Evolutionary conservation across 1,140 invertebrate species (phyloP), one percentile per base, ranked within the genome.

Genomic region (Neuroterus valhalla): DNA sequence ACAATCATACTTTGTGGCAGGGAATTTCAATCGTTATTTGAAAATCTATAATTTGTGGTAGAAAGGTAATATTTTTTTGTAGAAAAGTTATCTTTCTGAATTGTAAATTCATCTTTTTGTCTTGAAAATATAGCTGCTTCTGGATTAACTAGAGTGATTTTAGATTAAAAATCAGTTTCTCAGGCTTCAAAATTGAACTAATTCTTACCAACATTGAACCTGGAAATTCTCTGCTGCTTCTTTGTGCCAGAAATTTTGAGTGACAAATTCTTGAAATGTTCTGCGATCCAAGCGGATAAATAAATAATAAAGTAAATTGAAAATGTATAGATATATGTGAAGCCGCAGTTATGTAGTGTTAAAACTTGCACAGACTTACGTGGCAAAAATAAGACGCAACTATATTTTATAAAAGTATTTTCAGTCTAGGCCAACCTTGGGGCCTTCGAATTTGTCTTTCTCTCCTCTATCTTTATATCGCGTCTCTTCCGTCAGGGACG

Each of bases 331-430:
- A 15, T 23, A 19, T 48, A n/a, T 50, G 10, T 62, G 55, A 38
- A 38, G 31, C 31, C 31, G 10, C 6, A 38, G 31, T 8, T 38
- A 38, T n/a, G 21, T 55, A 55, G 52, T 55, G 26, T 55, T 26
- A 14, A 55, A 55, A 26, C 52, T 55, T 74, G 50, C 72, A 77
- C 71, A 78, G 50, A 78, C 77, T 31, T 75, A 74, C 74, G 77
- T 68, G 72, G 77, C 77, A 74, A 72, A 82, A 84, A 82, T 78
- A 83, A 81, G 75, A 79, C 77, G 78, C 69, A 80, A 83, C 82
- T 86, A 86, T 88, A 85, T 86, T 87, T 85, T 82, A 82, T 77
- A 70, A 81, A 84, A 81, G 83, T 89, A 90, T 90, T 89, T 89
- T 89, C 83, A 87, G 87, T 83, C 84, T 82, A 82, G 83, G 79